Percentiles rank a stretch among this genome's conserved stretches.
Conservation (phyloP, 1,140 invertebrate species). For the Agrilus planipennis region DNA sequence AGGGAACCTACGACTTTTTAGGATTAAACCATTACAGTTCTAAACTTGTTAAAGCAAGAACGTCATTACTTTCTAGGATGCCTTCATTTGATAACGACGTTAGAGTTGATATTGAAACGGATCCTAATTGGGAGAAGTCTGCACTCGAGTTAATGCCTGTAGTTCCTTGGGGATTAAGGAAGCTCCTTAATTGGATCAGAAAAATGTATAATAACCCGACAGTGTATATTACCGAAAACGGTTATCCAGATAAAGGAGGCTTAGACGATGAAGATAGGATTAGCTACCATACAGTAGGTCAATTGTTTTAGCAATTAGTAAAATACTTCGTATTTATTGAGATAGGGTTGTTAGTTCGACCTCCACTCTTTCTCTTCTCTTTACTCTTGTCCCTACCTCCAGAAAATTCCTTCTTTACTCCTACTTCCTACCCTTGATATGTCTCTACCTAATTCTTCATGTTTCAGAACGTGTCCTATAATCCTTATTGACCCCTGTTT, state of each 20-base stretch:
- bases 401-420: too few species aligned
- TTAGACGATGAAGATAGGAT: constrained; percentile 39
- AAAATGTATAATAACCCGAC: constrained; percentile 38
- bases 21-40: constrained; percentile 51
- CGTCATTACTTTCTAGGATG: constrained; percentile 31
- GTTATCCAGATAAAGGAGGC: constrained; percentile 34
- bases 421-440: too few species aligned
- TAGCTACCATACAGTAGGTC: constrained; percentile 36
- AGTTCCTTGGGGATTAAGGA: constrained; percentile 42
- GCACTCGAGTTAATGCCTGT: constrained; percentile 16
- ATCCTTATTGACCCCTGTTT: too few species aligned
- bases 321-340: neutral
- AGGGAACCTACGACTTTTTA: constrained; percentile 46
- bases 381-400: too few species aligned
- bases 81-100: constrained; percentile 39
- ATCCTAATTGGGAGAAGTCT: constrained; percentile 9
- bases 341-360: neutral
- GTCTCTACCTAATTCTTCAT: too few species aligned
- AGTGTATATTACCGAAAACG: constrained; percentile 48
- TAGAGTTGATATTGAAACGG: constrained; percentile 35
- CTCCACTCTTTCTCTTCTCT: neutral
- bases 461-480: too few species aligned
- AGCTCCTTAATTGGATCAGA: constrained; percentile 41
- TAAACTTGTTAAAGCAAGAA: constrained; percentile 34
- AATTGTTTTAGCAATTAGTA: too few species aligned